phyloP scores from a whole-genome alignment of 2,888 invertebrate species.

The Zele albiditarsus region DNA sequence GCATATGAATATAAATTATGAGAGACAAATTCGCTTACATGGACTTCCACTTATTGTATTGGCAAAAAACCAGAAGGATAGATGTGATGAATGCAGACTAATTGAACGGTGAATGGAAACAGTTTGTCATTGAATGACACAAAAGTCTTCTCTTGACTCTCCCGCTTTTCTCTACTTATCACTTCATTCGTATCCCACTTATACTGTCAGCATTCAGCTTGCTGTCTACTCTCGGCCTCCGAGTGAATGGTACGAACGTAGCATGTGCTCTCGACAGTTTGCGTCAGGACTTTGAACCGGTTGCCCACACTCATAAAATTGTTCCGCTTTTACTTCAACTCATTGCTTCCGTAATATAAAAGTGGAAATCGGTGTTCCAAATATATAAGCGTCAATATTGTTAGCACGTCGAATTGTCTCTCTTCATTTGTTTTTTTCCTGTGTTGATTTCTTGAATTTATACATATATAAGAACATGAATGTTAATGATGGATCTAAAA shows the following conservation, averaged over 20 bases:
- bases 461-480: not conserved
- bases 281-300: constrained; percentile 57
- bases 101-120: not conserved
- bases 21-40: not conserved
- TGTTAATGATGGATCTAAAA: not conserved
- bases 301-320: constrained; percentile 45
- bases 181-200: not conserved
- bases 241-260: constrained; percentile 7
- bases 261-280: constrained; percentile 61
- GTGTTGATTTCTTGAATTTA: not conserved
- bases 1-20: no score
- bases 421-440: not conserved
- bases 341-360: not conserved
- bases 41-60: not conserved
- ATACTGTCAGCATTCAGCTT: constrained; percentile 1
- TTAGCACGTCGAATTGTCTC: no score
- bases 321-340: constrained; percentile 8
- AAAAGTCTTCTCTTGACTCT: not conserved
- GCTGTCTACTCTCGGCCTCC: not conserved
- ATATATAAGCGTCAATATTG: not conserved
- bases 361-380: not conserved
- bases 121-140: not conserved
- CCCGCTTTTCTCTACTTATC: not conserved
- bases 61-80: not conserved
- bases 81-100: not conserved